Evolutionary conservation across 2,797 vertebrate species (phyloP), one percentile per base, ranked within the genome.

Genomic region (Falco concolor): DNA sequence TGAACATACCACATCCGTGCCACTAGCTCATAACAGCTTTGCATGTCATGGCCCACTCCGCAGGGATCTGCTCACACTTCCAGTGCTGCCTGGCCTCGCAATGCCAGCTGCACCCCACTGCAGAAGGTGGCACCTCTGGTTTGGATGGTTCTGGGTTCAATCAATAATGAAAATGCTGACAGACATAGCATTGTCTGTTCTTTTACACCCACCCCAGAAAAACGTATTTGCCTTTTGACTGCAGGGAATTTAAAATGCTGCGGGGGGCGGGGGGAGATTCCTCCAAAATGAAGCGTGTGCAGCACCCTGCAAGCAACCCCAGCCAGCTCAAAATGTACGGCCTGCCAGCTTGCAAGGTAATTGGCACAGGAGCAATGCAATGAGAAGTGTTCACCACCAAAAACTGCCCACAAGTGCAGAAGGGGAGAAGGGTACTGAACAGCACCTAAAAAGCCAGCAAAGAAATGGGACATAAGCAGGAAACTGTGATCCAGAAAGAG

Each of bases 301-400:
- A 78, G 24, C 22, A 67, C 19, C 32, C 34, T 52, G 8, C 2
- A 3, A 24, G 45, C 25, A 89, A 16, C 23, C 18, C 27, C 32
- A 61, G 32, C 5, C 60, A 53, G 7, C 21, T 45, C 38, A 15
- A 42, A 68, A 56, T 9, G 5, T 23, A 24, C 5, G 18, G 16
- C 6, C 28, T 36, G 75, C 57, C 30, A 36, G 34, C 16, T 38
- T 38, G 25, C 20, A 42, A 61, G 25, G 24, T 30, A 28, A 11
- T 14, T 0, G 0, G 18, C n/a, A 59, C 22, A 36, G 30, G 17
- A 27, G 8, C 30, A 68, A 67, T 59, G 19, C 38, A 27, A 3
- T 18, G 24, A n/a, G 40, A 76, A 95, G 24, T 0, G 1, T 50
- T 74, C 42, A 57, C 25, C 28, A 21, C 19, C 44, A 85, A 24